Conservation (phyloP, 2,113 vertebrate genomes). For the Paralichthys olivaceus region DNA sequence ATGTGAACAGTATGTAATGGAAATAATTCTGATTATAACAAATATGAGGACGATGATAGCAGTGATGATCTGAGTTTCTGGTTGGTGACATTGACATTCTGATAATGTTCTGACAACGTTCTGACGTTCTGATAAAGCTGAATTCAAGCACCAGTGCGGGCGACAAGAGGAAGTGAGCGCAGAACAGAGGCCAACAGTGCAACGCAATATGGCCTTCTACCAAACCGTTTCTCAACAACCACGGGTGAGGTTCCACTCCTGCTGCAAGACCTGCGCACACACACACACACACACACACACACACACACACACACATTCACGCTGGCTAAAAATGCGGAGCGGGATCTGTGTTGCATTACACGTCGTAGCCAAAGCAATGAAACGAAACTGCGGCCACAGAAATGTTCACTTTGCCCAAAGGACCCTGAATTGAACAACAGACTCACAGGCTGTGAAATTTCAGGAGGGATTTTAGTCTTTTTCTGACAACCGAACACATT, state of each 20-base stretch:
- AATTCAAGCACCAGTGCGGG: conserved; percentile 46
- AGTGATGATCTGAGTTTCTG: background rate
- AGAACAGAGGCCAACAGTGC: conserved; percentile 44
- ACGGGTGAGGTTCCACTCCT: conserved; percentile 62
- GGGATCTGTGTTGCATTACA: conserved; percentile 80
- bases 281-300: conserved; percentile 28
- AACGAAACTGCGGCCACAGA: conserved; percentile 73
- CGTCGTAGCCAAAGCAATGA: conserved; percentile 74
- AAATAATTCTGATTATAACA: conserved; percentile 15
- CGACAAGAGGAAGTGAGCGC: conserved; percentile 69
- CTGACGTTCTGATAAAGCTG: conserved; percentile 39
- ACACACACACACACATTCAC: background rate
- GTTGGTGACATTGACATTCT: background rate
- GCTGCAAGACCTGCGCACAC: conserved; percentile 2
- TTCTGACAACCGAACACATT: conserved; percentile 48
- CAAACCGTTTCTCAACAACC: conserved; percentile 69
- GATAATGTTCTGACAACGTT: background rate
- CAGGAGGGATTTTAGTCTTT: conserved; percentile 48
- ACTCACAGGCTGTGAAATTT: conserved; percentile 48
- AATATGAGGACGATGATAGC: background rate
- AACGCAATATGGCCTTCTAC: conserved; percentile 57
- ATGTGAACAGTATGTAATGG: conserved; percentile 1
- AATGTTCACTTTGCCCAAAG: conserved; percentile 67
- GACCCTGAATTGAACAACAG: conserved; percentile 57
- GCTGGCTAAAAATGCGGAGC: conserved; percentile 33